These are phyloP conservation scores for Drosophila rellima DNA, from an alignment of 2,888 invertebrate genomes.

Conservation along the genomic window DNA sequence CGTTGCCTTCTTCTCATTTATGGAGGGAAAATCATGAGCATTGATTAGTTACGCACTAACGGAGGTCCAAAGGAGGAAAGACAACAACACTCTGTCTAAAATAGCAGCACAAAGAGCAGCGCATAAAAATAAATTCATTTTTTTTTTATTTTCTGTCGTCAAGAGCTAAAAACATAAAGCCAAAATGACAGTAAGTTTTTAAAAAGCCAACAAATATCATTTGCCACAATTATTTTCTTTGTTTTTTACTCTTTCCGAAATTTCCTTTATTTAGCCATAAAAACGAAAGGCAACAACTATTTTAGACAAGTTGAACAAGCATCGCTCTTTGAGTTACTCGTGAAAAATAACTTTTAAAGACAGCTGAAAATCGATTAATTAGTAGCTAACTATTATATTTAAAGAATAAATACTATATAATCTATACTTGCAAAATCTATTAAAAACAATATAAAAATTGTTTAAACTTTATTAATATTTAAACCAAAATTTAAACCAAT, in stretches of 20 bases:
- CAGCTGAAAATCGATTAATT: too few relatives aligned
- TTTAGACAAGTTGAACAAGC: conserved; percentile 1
- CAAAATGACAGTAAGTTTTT: conserved; percentile 42
- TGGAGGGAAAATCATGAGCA: conserved; percentile 37
- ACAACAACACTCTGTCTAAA: conserved; percentile 16
- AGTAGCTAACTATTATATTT: too few relatives aligned
- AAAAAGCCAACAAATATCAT: conserved; percentile 37
- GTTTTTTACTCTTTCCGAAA: conserved; percentile 15
- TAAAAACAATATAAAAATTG: too few relatives aligned
- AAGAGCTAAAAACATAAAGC: conserved; percentile 43
- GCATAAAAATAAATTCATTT: conserved; percentile 37
- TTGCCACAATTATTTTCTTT: conserved; percentile 18
- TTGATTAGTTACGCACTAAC: conserved; percentile 68
- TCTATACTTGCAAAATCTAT: too few relatives aligned
- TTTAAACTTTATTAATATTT: too few relatives aligned
- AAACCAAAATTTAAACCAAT: too few relatives aligned
- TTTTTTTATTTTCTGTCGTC: conserved; percentile 31
- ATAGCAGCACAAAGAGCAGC: conserved; percentile 21
- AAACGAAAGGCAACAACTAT: conserved; percentile 4
- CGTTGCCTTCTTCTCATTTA: conserved; percentile 22
- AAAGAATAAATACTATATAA: too few relatives aligned
- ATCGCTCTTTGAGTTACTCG: conserved; percentile 10
- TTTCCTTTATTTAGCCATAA: conserved; percentile 6
- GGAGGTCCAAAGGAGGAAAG: conserved; percentile 18
- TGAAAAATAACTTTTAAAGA: too few relatives aligned